These are phyloP conservation scores for Parnassius glacialis DNA, from an alignment of 2,888 invertebrate genomes.

Conservation along the genomic window DNA sequence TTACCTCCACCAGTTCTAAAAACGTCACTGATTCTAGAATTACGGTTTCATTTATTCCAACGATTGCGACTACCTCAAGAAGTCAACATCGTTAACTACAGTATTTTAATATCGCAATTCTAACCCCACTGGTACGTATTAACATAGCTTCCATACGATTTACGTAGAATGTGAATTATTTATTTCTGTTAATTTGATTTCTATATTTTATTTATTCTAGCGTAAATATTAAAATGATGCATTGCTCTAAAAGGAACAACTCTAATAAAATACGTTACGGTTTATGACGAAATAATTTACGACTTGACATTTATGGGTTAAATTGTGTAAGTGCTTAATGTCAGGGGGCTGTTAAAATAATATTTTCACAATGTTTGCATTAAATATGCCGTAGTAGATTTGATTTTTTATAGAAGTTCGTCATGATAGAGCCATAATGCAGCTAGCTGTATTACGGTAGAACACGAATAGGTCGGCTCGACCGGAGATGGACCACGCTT, in stretches of 20 bases:
- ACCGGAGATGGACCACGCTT: too few relatives aligned
- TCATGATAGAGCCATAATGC: too few relatives aligned
- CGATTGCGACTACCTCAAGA: not conserved
- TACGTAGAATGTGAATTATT: not conserved
- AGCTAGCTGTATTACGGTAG: too few relatives aligned
- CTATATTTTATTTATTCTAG: too few relatives aligned
- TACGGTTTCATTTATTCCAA: not conserved
- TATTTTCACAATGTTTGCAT: too few relatives aligned
- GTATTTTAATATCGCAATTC: not conserved
- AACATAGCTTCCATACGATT: not conserved
- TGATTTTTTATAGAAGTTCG: too few relatives aligned
- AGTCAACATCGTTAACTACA: constrained; percentile 1
- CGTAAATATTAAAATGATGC: not conserved
- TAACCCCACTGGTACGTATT: not conserved
- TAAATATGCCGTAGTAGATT: too few relatives aligned
- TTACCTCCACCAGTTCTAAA: too few relatives aligned
- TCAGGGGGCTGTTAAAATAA: too few relatives aligned
- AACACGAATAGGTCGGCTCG: too few relatives aligned
- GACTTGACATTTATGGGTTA: not conserved
- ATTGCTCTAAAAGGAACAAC: constrained; percentile 2
- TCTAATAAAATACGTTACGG: constrained; percentile 10
- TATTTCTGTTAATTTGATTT: not conserved
- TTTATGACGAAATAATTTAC: constrained; percentile 5
- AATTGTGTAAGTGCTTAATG: too few relatives aligned
- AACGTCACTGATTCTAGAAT: too few relatives aligned